phyloP scores from a whole-genome alignment of 2,888 invertebrate genomes.

The Xanthia togata region DNA sequence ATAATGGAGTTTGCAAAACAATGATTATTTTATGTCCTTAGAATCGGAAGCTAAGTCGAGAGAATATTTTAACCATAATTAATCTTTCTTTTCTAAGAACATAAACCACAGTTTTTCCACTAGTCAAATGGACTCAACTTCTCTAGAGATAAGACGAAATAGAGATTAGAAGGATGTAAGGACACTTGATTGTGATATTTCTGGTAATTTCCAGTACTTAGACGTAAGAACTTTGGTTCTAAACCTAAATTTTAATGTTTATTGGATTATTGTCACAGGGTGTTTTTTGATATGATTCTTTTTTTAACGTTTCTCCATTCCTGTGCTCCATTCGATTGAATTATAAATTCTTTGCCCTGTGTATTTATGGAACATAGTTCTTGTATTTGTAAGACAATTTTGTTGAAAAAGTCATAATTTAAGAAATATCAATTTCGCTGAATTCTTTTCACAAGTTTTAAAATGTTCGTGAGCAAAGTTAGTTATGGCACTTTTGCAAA shows the following conservation, averaged over 20 bases:
- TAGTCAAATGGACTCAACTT: conserved; percentile 72
- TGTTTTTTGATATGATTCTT: conserved; percentile 58
- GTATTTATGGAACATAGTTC: conserved; percentile 64
- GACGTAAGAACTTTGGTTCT: conserved; percentile 75
- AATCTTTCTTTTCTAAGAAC: conserved; percentile 43
- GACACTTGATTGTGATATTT: conserved; percentile 76
- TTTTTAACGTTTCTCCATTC: conserved; percentile 25
- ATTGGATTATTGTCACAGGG: conserved; percentile 65
- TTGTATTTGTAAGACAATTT: conserved; percentile 44
- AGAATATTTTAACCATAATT: conserved; percentile 14
- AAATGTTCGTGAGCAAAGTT: conserved; percentile 43
- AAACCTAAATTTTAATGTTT: conserved; percentile 72
- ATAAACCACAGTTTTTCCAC: conserved; percentile 59
- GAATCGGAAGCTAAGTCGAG: conserved; percentile 22
- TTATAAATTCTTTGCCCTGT: conserved; percentile 54
- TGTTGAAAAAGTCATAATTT: conserved; percentile 46
- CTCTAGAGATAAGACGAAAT: conserved; percentile 66
- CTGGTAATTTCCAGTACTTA: conserved; percentile 72
- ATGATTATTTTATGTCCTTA: conserved; percentile 36
- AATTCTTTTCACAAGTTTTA: conserved; percentile 27
- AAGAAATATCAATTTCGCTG: conserved; percentile 44
- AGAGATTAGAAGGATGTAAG: conserved; percentile 63
- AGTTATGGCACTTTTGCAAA: conserved; percentile 60
- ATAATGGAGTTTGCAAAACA: conserved; percentile 16
- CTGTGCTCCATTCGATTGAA: conserved; percentile 20